Base-by-base conservation (phyloP, 1,140 invertebrate genomes). In the Papilio dardanus region DNA sequence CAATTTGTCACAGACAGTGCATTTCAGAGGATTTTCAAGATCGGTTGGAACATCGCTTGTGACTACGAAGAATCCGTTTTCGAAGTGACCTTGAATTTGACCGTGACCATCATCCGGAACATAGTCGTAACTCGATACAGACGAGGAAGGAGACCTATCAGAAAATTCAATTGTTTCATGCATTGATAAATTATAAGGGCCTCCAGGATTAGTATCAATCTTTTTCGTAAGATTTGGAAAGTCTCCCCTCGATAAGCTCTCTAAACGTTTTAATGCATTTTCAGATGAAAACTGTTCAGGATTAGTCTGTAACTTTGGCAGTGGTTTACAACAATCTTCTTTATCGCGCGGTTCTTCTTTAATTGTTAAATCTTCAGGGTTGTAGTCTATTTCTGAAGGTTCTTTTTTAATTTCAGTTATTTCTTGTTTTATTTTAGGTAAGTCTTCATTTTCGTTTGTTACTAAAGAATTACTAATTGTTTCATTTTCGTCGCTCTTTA, bases 1-100 rank as follows among this genome's bases (percentile, higher is more conserved):
- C 81, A 97, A 95, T 91, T 99, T 98, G 12, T 97, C 98, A 88
- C 98, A 99, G 16, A 97, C 97, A 2, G 97, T 96, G 91, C 98
- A 99, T 81, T 97, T 96, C 3, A 97, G 94, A 0, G 97, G 97
- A 87, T 97, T 97, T 58, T 96, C 95, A 65, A 94, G 86, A 75
- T 94, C 98, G 19, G 98, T 95, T 6, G 98, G 98, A 19, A 99
- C 96, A 82, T 97, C 97, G 77, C 96, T 95, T 2, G 95, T 96
- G 78, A 95, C 96, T 74, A 96, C 94, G 83, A 96, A 96, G 74
- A 96, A 95, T 1, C 96, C 96, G 85, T 96, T 96, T 76, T 97
- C 96, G 83, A 96, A 96, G 79, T 96, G 95, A 3, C 96, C 96
- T 83, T 96, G 96, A 4, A 95, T 93, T 78, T 95, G 94, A 71